Evolutionary conservation across 2,888 invertebrate genomes (phyloP).

Genomic region (Morinoia aosen): DNA sequence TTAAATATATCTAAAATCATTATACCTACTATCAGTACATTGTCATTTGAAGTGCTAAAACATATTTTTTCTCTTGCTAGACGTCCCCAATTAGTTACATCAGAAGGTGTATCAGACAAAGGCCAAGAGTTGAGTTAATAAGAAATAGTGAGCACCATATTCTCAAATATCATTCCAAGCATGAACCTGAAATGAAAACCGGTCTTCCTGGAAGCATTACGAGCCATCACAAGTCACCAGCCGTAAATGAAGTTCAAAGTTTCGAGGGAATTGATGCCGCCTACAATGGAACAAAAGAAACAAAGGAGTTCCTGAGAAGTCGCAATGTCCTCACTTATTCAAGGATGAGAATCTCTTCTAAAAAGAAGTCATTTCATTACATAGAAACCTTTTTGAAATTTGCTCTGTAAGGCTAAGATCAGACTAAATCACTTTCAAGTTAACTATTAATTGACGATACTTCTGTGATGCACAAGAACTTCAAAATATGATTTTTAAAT

Average conservation of each 20-base stretch:
- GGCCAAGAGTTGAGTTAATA: background rate
- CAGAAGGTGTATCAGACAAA: background rate
- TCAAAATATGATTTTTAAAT: background rate
- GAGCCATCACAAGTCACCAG: background rate
- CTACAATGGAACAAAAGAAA: background rate
- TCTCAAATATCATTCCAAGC: background rate
- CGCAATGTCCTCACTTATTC: background rate
- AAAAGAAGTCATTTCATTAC: background rate
- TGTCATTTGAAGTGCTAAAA: no score
- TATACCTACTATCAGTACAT: no score
- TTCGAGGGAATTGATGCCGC: background rate
- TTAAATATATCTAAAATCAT: no score
- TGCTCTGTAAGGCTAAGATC: background rate
- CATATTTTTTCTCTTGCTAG: no score
- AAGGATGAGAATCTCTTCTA: background rate
- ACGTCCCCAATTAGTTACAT: no score
- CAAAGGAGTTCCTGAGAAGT: background rate
- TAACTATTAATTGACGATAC: background rate
- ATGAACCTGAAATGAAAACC: background rate
- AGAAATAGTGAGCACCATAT: background rate
- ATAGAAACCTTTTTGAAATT: background rate
- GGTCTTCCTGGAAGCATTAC: background rate
- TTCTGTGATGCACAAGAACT: background rate
- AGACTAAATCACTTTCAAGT: background rate
- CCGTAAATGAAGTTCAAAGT: background rate